Evolutionary conservation across 2,797 vertebrate species (phyloP).

Genomic region (Pipistrellus nathusii): DNA sequence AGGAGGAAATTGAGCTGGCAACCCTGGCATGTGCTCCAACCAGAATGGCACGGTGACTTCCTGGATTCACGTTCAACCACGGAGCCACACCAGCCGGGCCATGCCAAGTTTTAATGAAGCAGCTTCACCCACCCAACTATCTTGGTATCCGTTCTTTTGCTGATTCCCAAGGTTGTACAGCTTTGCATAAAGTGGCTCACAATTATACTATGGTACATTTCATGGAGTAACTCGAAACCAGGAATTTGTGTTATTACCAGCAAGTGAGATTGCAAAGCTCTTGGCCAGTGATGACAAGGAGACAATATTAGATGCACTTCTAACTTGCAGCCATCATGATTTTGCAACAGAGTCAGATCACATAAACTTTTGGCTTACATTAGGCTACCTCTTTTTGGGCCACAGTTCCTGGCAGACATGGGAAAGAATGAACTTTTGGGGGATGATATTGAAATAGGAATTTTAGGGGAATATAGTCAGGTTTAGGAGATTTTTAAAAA

Average conservation of each 20-base stretch:
- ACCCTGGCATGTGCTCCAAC: no score
- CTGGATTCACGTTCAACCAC: not conserved
- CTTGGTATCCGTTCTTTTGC: slow-evolving; percentile 97
- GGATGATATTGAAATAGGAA: slow-evolving; percentile 88
- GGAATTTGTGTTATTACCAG: slow-evolving; percentile 95
- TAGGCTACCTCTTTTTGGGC: slow-evolving; percentile 94
- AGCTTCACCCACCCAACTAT: slow-evolving; percentile 98
- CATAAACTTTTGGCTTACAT: slow-evolving; percentile 92
- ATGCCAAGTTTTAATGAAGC: slow-evolving; percentile 97
- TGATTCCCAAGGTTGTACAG: slow-evolving; percentile 96
- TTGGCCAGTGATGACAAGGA: slow-evolving; percentile 97
- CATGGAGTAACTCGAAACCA: slow-evolving; percentile 97
- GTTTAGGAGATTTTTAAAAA: no score
- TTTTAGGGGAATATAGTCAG: no score
- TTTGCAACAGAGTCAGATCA: slow-evolving; percentile 91
- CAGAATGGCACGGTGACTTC: no score
- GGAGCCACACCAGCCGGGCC: slow-evolving; percentile 56
- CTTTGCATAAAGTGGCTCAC: slow-evolving; percentile 97
- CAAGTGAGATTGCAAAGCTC: slow-evolving; percentile 95
- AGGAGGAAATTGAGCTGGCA: no score
- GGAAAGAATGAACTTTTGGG: slow-evolving; percentile 95
- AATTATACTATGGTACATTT: slow-evolving; percentile 98
- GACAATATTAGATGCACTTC: slow-evolving; percentile 94
- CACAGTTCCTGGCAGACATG: slow-evolving; percentile 90
- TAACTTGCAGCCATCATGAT: slow-evolving; percentile 94